Percentiles rank a stretch among this genome's conserved stretches.
These are phyloP conservation scores for Accipiter cooperii DNA, from an alignment of 2,113 vertebrate species.

Conservation along the genomic window DNA sequence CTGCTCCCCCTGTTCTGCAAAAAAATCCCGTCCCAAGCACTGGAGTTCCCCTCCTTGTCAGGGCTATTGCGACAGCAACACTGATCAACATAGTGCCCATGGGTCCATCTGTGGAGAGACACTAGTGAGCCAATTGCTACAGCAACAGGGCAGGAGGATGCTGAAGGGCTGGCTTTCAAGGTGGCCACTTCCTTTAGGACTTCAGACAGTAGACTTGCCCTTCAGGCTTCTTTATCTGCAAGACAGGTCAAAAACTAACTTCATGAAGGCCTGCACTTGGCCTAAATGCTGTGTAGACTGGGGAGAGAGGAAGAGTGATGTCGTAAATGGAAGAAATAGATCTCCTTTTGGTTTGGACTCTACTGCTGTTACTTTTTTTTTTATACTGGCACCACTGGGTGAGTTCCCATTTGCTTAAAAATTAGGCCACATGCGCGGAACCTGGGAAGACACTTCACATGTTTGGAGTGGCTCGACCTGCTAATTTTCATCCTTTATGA, in stretches of 20 bases:
- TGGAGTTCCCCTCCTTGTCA: background rate
- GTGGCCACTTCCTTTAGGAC: background rate
- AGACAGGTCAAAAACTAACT: background rate
- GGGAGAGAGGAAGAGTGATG: background rate
- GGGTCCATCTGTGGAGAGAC: background rate
- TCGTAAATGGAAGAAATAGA: background rate
- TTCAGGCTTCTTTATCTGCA: background rate
- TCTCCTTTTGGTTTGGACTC: background rate
- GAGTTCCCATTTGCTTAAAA: background rate
- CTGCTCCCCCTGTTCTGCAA: background rate
- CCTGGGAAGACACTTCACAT: background rate
- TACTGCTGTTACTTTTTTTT: background rate
- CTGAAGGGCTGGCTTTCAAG: background rate
- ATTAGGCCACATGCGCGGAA: background rate
- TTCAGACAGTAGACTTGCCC: background rate
- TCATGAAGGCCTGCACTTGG: background rate
- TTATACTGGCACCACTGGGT: background rate
- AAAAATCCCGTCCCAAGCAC: background rate
- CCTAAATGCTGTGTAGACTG: background rate
- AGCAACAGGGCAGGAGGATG: background rate
- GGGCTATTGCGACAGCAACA: background rate
- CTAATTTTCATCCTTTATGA: background rate
- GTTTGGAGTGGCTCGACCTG: background rate
- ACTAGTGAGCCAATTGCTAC: background rate
- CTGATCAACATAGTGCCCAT: fast-evolving